These are phyloP conservation scores for Drosophila tani DNA, from an alignment of 1,140 invertebrate genomes.

Conservation along the genomic window DNA sequence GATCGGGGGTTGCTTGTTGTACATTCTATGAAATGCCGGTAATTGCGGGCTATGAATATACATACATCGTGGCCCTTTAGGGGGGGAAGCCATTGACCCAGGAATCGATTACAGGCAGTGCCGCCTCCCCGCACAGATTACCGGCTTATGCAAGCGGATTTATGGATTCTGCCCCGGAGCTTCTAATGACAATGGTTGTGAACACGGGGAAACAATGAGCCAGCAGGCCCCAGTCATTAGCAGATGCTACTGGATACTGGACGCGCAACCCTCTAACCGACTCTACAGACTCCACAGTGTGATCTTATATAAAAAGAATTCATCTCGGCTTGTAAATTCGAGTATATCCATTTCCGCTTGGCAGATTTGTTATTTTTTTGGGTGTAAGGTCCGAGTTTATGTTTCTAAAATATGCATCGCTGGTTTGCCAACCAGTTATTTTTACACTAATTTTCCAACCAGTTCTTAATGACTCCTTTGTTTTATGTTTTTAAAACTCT, in stretches of 20 bases:
- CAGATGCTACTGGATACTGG: constrained; percentile 3
- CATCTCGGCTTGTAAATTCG: constrained; percentile 1
- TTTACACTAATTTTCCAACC: constrained; percentile 46
- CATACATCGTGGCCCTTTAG: not conserved
- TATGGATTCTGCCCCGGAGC: constrained; percentile 33
- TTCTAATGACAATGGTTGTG: constrained; percentile 40
- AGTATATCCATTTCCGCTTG: constrained; percentile 12
- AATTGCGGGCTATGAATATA: constrained; percentile 40
- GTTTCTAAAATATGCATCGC: constrained; percentile 19
- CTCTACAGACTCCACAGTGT: not conserved
- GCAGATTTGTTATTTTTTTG: not conserved
- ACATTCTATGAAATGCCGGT: constrained; percentile 37
- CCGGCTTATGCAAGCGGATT: constrained; percentile 49
- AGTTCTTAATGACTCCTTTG: constrained; percentile 26
- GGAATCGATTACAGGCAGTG: constrained; percentile 36
- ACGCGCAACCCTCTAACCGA: too few species aligned
- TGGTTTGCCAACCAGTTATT: constrained; percentile 24
- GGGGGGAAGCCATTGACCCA: constrained; percentile 34
- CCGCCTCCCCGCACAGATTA: constrained; percentile 21
- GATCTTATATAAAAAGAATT: constrained; percentile 28
- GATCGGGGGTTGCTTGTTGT: constrained; percentile 25
- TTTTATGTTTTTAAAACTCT: constrained; percentile 16
- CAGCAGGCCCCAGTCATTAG: constrained; percentile 20
- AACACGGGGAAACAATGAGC: constrained; percentile 49
- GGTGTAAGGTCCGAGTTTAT: constrained; percentile 1